Evolutionary conservation across 2,888 invertebrate species (phyloP).

Genomic region (Drosophila leonis): DNA sequence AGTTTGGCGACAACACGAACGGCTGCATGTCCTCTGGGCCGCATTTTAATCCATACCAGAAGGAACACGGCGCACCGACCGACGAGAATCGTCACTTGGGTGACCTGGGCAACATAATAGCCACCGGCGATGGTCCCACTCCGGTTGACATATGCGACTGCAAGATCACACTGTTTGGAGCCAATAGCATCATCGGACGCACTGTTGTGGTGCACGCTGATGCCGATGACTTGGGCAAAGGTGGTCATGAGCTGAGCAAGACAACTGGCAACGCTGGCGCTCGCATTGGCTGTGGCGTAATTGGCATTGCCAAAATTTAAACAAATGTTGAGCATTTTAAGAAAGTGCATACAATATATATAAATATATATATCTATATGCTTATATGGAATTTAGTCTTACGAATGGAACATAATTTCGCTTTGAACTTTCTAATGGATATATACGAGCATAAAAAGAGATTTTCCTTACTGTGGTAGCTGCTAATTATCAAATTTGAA

Average conservation of each 20-base stretch:
- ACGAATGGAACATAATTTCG: slow-evolving; percentile 3
- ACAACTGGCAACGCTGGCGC: slow-evolving; percentile 97
- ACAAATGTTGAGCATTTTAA: neutral
- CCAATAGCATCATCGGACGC: slow-evolving; percentile 92
- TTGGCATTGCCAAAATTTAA: slow-evolving; percentile 85
- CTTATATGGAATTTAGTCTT: slow-evolving; percentile 25
- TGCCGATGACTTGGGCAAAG: slow-evolving; percentile 96
- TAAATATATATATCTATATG: slow-evolving; percentile 16
- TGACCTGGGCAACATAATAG: slow-evolving; percentile 94
- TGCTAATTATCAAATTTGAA: slow-evolving; percentile 39
- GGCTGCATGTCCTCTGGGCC: slow-evolving; percentile 97
- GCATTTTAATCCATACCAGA: slow-evolving; percentile 94
- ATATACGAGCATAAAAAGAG: slow-evolving; percentile 7
- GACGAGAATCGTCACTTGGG: slow-evolving; percentile 93
- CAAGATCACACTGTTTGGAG: slow-evolving; percentile 89
- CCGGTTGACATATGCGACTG: slow-evolving; percentile 88
- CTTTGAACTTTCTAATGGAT: slow-evolving; percentile 4
- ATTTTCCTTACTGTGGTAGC: slow-evolving; percentile 47
- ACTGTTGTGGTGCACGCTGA: slow-evolving; percentile 96
- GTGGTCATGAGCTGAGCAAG: slow-evolving; percentile 96
- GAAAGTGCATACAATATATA: slow-evolving; percentile 23
- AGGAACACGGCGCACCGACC: slow-evolving; percentile 93
- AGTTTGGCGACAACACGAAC: slow-evolving; percentile 98
- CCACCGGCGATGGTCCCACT: slow-evolving; percentile 89
- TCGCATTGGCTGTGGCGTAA: slow-evolving; percentile 86